Conservation (phyloP, 2,888 invertebrate genomes). For the Chloroclysta siterata region DNA sequence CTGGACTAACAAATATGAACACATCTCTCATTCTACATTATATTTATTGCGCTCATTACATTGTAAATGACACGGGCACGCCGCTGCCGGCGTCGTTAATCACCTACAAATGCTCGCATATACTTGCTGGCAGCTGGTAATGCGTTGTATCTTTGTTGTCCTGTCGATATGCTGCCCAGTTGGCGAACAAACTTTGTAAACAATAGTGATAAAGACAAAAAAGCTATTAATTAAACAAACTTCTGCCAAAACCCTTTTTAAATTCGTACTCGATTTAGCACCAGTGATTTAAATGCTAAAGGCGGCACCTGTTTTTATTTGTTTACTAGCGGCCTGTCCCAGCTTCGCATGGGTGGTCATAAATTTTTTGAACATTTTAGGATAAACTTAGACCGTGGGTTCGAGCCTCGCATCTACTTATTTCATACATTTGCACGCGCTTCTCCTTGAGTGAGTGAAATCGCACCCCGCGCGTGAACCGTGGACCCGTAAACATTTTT, state of each 20-base stretch:
- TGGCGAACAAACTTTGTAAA: conserved; percentile 22
- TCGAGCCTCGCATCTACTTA: no score
- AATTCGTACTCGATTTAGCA: conserved; percentile 5
- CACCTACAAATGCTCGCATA: conserved; percentile 4
- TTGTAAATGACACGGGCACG: conserved; percentile 11
- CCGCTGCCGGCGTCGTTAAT: conserved; percentile 6
- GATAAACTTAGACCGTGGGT: no score
- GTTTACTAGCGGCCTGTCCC: no score
- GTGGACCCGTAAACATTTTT: no score
- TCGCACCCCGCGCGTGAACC: no score
- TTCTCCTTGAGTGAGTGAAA: no score
- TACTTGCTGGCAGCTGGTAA: background rate
- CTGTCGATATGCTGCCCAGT: conserved; percentile 15
- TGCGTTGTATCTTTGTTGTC: conserved; percentile 2
- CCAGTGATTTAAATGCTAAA: conserved; percentile 1
- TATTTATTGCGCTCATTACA: conserved; percentile 16
- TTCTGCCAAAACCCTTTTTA: conserved; percentile 21
- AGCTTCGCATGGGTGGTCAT: no score
- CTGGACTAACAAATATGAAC: conserved; percentile 3
- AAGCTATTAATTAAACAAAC: conserved; percentile 4
- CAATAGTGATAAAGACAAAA: conserved; percentile 11
- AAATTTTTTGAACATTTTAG: no score
- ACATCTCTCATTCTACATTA: conserved; percentile 7
- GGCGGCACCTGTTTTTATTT: conserved; percentile 1
- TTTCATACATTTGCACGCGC: no score